Percentiles rank a stretch among this genome's conserved stretches.
phyloP scores from a whole-genome alignment of 2,888 invertebrate species.

The Xanthostigma xanthostigma region DNA sequence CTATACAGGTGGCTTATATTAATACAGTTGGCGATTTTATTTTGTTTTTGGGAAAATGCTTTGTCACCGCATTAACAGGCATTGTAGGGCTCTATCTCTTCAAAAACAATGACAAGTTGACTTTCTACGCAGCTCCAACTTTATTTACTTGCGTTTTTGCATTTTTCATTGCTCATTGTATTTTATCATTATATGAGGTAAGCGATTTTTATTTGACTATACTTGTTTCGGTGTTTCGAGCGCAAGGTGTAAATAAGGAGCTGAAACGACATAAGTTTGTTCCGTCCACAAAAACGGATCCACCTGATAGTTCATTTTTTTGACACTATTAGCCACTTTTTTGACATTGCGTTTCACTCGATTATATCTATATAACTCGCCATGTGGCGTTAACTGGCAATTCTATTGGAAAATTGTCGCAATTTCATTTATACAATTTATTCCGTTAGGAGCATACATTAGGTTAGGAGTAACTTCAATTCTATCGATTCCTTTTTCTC shows the following conservation, averaged over 20 bases:
- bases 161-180: slow-evolving; percentile 86
- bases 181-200: slow-evolving; percentile 87
- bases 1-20: slow-evolving; percentile 76
- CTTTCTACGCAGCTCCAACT: slow-evolving; percentile 77
- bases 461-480: slow-evolving; percentile 1
- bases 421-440: too few species aligned
- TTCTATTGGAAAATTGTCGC: too few species aligned
- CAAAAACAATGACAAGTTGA: slow-evolving; percentile 53
- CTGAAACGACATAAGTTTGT: too few species aligned
- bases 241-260: too few species aligned
- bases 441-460: too few species aligned
- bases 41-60: slow-evolving; percentile 73
- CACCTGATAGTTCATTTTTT: too few species aligned
- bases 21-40: slow-evolving; percentile 90
- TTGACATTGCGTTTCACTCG: too few species aligned
- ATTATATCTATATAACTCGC: too few species aligned
- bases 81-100: slow-evolving; percentile 62
- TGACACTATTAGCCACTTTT: too few species aligned
- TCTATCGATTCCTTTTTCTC: slow-evolving; percentile 8
- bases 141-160: slow-evolving; percentile 71
- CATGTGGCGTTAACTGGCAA: too few species aligned
- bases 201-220: slow-evolving; percentile 18
- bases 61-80: slow-evolving; percentile 72
- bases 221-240: too few species aligned
- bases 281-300: too few species aligned